Conservation (phyloP, 2,113 vertebrate genomes). For the Ceyx margarethae region DNA sequence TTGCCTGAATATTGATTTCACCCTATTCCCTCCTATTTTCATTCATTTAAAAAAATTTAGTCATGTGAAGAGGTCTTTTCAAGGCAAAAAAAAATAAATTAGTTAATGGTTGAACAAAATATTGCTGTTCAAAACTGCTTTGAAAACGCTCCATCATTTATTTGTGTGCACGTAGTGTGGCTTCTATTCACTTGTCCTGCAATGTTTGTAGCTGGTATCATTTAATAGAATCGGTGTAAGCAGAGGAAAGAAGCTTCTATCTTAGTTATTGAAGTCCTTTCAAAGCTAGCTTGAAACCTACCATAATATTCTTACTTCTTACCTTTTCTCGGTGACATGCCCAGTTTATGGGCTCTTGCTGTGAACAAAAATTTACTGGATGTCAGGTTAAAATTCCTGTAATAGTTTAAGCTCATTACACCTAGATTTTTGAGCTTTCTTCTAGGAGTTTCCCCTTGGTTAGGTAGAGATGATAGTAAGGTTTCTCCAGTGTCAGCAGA, state of each 20-base stretch:
- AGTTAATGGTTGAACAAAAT: not conserved
- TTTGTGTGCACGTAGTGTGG: not conserved
- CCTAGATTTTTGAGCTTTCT: not conserved
- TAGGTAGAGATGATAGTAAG: not conserved
- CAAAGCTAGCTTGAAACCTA: not conserved
- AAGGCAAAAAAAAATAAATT: not conserved
- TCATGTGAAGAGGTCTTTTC: not conserved
- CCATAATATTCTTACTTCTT: not conserved
- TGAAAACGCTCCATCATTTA: not conserved
- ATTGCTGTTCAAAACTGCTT: not conserved
- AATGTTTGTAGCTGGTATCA: not conserved
- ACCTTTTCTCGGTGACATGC: not conserved
- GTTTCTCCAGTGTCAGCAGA: not conserved
- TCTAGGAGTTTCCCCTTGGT: not conserved
- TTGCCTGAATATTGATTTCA: not conserved
- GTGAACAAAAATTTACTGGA: not conserved
- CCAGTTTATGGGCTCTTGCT: not conserved
- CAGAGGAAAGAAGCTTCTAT: not conserved
- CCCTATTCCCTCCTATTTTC: not conserved
- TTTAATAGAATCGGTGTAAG: not conserved
- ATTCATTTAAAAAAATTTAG: not conserved
- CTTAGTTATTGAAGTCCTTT: not conserved
- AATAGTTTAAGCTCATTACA: constrained; percentile 19
- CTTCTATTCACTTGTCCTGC: not conserved
- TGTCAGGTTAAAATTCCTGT: constrained; percentile 3